A percentile compares a stretch with the other conserved stretches of the same genome.
phyloP scores from a whole-genome alignment of 92 coral and sea anemone species.

The Heteractis magnifica region DNA sequence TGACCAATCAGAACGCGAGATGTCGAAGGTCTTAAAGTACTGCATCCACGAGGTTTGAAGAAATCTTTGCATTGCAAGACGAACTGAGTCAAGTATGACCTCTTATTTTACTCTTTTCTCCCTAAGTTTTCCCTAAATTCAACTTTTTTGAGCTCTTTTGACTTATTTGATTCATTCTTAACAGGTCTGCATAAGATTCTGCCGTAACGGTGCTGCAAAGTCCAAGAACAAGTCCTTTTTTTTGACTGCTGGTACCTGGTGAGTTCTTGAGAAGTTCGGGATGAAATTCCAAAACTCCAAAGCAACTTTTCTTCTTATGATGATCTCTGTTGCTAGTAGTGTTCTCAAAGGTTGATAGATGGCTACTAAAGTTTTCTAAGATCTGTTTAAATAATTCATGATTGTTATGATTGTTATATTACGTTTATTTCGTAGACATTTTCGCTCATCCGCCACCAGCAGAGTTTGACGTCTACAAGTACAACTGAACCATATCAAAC shows the following conservation, averaged over 20 bases:
- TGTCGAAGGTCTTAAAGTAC: neutral
- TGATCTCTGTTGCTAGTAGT: neutral
- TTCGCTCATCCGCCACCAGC: neutral
- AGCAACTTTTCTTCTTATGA: neutral
- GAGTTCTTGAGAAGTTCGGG: neutral
- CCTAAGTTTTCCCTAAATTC: neutral
- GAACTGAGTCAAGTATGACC: too few relatives aligned
- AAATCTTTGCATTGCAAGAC: neutral
- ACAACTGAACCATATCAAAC: slow-evolving; percentile 9
- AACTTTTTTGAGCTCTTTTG: neutral
- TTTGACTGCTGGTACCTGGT: neutral
- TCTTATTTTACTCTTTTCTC: neutral
- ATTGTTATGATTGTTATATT: neutral
- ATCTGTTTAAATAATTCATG: too few relatives aligned
- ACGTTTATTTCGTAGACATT: neutral
- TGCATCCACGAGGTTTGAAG: slow-evolving; percentile 23
- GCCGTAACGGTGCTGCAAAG: neutral
- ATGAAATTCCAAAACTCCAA: neutral
- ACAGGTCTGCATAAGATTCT: neutral
- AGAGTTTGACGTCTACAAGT: neutral
- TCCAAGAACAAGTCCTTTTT: neutral
- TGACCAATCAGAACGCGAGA: slow-evolving; percentile 26
- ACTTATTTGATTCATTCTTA: neutral
- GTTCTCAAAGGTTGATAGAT: neutral
- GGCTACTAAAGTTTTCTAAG: neutral